These are phyloP conservation scores for human DNA, from an alignment of 2,113 vertebrate species.

Conservation along the genomic window DNA sequence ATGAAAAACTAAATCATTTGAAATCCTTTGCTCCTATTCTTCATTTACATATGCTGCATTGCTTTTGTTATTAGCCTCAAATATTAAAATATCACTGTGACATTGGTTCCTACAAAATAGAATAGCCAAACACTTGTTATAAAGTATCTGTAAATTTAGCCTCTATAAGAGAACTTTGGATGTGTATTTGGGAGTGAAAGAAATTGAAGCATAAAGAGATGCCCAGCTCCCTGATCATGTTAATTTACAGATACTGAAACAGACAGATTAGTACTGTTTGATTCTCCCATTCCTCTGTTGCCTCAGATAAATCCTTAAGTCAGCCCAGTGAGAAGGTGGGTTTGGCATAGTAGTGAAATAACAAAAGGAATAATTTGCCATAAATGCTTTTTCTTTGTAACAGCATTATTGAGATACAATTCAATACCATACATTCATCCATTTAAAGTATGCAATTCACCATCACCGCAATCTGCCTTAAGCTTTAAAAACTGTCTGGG, in stretches of 20 bases:
- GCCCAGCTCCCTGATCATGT: background rate
- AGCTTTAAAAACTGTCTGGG: constrained; percentile 22
- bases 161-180: background rate
- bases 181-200: background rate
- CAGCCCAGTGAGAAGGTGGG: background rate
- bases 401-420: background rate
- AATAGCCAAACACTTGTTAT: background rate
- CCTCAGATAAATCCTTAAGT: background rate
- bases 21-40: background rate
- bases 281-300: background rate
- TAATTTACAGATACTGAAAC: background rate
- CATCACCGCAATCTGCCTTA: background rate
- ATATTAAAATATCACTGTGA: background rate
- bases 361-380: background rate
- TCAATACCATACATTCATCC: background rate
- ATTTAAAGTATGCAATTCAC: background rate
- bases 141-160: constrained; percentile 7
- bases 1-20: background rate
- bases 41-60: background rate
- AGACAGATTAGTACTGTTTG: background rate
- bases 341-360: background rate
- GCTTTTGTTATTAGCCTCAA: background rate
- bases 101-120: background rate
- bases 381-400: background rate
- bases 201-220: background rate